These are phyloP conservation scores for Apodemia zela DNA, from an alignment of 2,888 invertebrate genomes.

Conservation along the genomic window DNA sequence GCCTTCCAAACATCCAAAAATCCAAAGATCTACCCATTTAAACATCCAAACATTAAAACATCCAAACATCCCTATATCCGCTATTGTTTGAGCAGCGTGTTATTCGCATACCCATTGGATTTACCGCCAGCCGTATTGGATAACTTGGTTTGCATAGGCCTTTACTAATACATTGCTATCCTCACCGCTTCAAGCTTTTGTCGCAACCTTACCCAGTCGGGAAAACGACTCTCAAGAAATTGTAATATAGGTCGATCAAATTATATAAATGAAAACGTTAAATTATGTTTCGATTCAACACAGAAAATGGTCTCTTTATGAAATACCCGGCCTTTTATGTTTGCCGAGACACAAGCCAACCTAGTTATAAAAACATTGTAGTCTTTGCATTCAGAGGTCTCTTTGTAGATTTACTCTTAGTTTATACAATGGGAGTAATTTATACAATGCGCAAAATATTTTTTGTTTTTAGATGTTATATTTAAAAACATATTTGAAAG, in stretches of 20 bases:
- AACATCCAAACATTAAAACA: too few relatives aligned
- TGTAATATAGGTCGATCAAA: not conserved
- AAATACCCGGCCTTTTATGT: not conserved
- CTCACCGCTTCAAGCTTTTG: too few relatives aligned
- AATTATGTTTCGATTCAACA: slow-evolving; percentile 1
- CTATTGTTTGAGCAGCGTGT: too few relatives aligned
- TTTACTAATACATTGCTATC: too few relatives aligned
- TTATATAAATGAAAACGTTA: slow-evolving; percentile 1
- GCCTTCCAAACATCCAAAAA: too few relatives aligned
- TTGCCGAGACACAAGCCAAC: slow-evolving; percentile 1
- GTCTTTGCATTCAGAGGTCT: not conserved
- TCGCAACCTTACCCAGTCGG: too few relatives aligned
- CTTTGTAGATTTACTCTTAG: slow-evolving; percentile 8
- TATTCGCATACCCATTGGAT: too few relatives aligned
- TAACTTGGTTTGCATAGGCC: too few relatives aligned
- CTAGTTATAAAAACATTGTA: slow-evolving; percentile 6
- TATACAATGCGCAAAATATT: slow-evolving; percentile 1
- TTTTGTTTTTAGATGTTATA: slow-evolving; percentile 3
- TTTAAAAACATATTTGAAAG: not conserved
- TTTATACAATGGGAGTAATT: slow-evolving; percentile 10
- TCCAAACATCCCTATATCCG: too few relatives aligned
- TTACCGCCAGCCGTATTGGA: too few relatives aligned
- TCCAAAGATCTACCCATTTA: too few relatives aligned
- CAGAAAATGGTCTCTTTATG: not conserved
- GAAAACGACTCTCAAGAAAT: too few relatives aligned